Evolutionary conservation across 2,113 vertebrate species (phyloP).

Genomic region (Dascyllus trimaculatus): DNA sequence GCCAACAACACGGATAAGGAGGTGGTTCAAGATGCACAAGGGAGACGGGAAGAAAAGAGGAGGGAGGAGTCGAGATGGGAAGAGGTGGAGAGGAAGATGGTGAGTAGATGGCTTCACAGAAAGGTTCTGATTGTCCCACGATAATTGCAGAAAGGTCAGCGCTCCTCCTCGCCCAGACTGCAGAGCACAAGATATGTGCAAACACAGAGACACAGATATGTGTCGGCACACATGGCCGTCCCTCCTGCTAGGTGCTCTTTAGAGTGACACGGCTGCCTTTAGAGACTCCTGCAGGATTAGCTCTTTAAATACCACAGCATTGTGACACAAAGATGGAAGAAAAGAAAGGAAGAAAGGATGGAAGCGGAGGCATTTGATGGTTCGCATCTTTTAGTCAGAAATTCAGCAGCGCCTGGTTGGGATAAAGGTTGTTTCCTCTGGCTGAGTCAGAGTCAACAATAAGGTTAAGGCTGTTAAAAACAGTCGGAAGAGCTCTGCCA

Average conservation of each 20-base stretch:
- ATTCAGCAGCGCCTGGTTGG: background rate
- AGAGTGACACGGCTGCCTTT: slow-evolving; percentile 45
- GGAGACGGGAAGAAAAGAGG: slow-evolving; percentile 20
- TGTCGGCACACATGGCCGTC: slow-evolving; percentile 8
- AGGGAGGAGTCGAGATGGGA: slow-evolving; percentile 20
- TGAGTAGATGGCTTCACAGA: slow-evolving; percentile 58
- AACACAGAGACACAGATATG: slow-evolving; percentile 29
- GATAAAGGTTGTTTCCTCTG: slow-evolving; percentile 26
- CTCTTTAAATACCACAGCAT: slow-evolving; percentile 68
- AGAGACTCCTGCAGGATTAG: slow-evolving; percentile 27
- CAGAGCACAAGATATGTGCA: slow-evolving; percentile 42
- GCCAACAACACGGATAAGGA: slow-evolving; percentile 30
- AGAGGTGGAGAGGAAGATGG: slow-evolving; percentile 19
- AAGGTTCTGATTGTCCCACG: slow-evolving; percentile 77
- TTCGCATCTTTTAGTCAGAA: slow-evolving; percentile 21
- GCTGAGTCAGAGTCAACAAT: slow-evolving; percentile 10
- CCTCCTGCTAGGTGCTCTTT: slow-evolving; percentile 52
- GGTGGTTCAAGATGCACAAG: slow-evolving; percentile 17
- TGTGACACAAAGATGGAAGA: slow-evolving; percentile 39
- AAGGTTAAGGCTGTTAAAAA: slow-evolving; percentile 25
- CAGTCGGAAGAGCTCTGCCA: background rate
- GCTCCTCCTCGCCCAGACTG: slow-evolving; percentile 46
- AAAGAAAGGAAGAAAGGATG: slow-evolving; percentile 22
- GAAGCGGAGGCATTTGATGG: slow-evolving; percentile 6
- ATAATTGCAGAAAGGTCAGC: slow-evolving; percentile 81